These are phyloP conservation scores for Zaprionus tsacasi DNA, from an alignment of 1,140 invertebrate species.

Conservation along the genomic window DNA sequence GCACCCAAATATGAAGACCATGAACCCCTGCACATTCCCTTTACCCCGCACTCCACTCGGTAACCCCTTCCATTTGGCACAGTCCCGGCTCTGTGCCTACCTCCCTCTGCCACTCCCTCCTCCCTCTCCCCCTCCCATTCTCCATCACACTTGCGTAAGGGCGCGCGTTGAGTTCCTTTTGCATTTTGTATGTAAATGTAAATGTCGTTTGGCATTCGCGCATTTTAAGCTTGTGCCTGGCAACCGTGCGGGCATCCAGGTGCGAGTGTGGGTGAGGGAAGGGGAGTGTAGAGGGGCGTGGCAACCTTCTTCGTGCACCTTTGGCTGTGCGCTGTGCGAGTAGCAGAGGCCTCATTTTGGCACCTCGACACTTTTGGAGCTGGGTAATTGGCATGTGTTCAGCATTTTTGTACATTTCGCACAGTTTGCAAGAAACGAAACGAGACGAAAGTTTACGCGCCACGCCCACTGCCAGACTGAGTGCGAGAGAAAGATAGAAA, in stretches of 20 bases:
- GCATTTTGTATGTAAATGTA: slow-evolving; percentile 63
- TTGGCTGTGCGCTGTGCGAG: background rate
- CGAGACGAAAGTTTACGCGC: slow-evolving; percentile 39
- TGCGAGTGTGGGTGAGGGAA: background rate
- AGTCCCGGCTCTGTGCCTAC: background rate
- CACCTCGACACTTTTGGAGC: slow-evolving; percentile 66
- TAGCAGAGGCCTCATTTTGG: slow-evolving; percentile 71
- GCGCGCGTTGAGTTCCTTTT: slow-evolving; percentile 40
- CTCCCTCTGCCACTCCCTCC: too few species aligned
- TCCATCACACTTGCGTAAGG: slow-evolving; percentile 21
- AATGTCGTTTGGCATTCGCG: slow-evolving; percentile 66
- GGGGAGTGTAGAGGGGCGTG: slow-evolving; percentile 6
- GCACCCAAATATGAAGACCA: slow-evolving; percentile 67
- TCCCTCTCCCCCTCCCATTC: background rate
- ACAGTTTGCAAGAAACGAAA: slow-evolving; percentile 66
- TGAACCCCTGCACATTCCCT: slow-evolving; percentile 13
- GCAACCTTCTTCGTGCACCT: slow-evolving; percentile 26
- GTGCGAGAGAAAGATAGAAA: background rate
- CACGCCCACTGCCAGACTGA: slow-evolving; percentile 13
- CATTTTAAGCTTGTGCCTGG: slow-evolving; percentile 51
- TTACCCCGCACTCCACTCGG: background rate
- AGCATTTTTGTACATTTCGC: slow-evolving; percentile 80
- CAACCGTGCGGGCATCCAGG: slow-evolving; percentile 26
- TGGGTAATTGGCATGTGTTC: slow-evolving; percentile 80
- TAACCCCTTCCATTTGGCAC: slow-evolving; percentile 39